A percentile compares a stretch with the other conserved stretches of the same genome.
Evolutionary conservation across 2,888 invertebrate genomes (phyloP).

Genomic region (Chymomyza procnemis): DNA sequence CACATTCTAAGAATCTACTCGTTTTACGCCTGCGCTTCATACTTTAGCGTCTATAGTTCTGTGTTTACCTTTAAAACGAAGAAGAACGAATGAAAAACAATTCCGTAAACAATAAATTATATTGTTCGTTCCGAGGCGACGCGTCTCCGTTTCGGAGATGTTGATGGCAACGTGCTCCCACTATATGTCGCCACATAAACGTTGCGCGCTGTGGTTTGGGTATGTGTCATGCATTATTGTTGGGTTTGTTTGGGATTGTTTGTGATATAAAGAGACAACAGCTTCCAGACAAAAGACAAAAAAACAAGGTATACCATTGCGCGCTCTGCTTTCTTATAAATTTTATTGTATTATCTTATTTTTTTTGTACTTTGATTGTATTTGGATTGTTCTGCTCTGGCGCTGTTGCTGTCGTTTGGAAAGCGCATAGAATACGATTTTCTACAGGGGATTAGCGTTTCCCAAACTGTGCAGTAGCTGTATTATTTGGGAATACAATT

Average conservation of each 20-base stretch:
- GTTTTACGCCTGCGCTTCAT: background rate
- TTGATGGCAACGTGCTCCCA: background rate
- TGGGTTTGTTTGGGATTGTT: background rate
- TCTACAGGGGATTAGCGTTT: background rate
- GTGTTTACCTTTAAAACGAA: background rate
- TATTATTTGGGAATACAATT: too few species aligned
- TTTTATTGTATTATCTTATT: background rate
- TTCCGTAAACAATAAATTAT: conserved; percentile 57
- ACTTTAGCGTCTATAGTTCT: background rate
- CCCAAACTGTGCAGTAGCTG: too few species aligned
- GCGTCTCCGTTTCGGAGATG: background rate
- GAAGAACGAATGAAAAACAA: conserved; percentile 1
- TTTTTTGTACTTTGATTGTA: background rate
- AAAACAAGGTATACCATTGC: background rate
- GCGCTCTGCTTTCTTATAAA: background rate
- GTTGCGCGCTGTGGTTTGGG: background rate
- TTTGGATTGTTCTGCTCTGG: background rate
- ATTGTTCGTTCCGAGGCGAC: conserved; percentile 36
- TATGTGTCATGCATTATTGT: background rate
- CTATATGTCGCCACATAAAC: background rate
- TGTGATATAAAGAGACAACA: background rate
- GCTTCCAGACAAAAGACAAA: background rate
- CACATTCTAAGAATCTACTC: conserved; percentile 23
- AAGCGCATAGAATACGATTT: background rate
- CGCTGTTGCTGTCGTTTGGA: background rate